Conservation (phyloP, 2,113 vertebrate genomes). For the Benitochromis conjunctus region DNA sequence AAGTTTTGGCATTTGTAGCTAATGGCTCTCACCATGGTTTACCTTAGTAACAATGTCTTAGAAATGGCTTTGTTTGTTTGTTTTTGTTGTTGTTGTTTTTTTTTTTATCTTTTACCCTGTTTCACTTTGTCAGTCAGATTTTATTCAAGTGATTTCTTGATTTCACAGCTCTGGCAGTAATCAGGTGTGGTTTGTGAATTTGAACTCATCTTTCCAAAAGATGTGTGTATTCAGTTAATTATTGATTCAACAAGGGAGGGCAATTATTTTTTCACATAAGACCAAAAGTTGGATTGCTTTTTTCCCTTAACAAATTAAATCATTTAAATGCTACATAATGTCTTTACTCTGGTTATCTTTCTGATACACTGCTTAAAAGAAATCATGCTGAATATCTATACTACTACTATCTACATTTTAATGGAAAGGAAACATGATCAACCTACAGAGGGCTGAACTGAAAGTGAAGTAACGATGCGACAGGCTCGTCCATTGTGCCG, state of each 20-base stretch:
- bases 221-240: background rate
- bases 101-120: accelerated
- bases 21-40: background rate
- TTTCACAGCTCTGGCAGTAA: background rate
- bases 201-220: accelerated
- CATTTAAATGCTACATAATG: background rate
- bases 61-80: background rate
- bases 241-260: background rate
- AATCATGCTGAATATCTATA: background rate
- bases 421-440: accelerated
- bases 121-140: background rate
- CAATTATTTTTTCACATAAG: accelerated
- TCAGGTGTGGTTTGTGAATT: accelerated
- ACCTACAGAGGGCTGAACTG: background rate
- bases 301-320: background rate
- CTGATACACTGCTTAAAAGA: background rate
- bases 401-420: background rate
- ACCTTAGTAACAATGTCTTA: background rate
- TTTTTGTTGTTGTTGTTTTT: too few relatives aligned
- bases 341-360: background rate
- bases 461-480: background rate
- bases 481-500: background rate
- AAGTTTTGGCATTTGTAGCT: accelerated
- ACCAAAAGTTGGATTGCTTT: accelerated
- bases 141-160: background rate